Conservation (phyloP, 2,797 vertebrate species). For the Alexandromys oeconomus region DNA sequence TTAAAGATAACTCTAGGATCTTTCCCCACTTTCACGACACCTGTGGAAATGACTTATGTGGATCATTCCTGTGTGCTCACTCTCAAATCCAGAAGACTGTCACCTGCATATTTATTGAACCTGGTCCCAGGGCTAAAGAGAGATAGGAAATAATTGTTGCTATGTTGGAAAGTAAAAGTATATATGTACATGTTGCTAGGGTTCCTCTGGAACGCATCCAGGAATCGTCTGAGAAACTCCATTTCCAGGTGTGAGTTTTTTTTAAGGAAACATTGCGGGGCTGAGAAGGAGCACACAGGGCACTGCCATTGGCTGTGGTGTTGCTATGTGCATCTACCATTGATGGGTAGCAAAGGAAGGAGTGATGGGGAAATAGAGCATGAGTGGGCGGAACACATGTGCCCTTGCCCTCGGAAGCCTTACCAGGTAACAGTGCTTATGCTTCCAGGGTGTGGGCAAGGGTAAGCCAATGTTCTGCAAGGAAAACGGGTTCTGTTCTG, state of each 20-base stretch:
- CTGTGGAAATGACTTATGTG: not conserved
- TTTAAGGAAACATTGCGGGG: constrained; percentile 59
- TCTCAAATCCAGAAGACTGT: not conserved
- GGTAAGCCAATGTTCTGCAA: not conserved
- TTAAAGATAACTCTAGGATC: not conserved
- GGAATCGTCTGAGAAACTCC: constrained; percentile 33
- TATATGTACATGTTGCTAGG: constrained; percentile 51
- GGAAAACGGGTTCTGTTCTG: not conserved
- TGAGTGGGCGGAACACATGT: not conserved
- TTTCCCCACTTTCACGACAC: not conserved
- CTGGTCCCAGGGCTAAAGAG: not conserved
- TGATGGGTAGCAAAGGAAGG: constrained; percentile 44
- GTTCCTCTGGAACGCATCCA: constrained; percentile 63
- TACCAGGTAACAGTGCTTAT: not conserved
- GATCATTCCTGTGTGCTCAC: not conserved
- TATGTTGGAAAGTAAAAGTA: constrained; percentile 36
- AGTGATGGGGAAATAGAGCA: not conserved
- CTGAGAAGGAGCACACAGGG: not conserved
- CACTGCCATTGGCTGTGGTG: not conserved
- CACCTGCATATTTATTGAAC: not conserved
- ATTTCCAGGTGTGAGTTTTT: constrained; percentile 63
- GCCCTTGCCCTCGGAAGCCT: not conserved
- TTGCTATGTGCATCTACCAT: not conserved
- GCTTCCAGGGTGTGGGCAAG: not conserved
- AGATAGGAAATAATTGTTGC: constrained; percentile 24